These are phyloP conservation scores for Psittacara wagleri DNA, from an alignment of 2,113 vertebrate species.

Conservation along the genomic window DNA sequence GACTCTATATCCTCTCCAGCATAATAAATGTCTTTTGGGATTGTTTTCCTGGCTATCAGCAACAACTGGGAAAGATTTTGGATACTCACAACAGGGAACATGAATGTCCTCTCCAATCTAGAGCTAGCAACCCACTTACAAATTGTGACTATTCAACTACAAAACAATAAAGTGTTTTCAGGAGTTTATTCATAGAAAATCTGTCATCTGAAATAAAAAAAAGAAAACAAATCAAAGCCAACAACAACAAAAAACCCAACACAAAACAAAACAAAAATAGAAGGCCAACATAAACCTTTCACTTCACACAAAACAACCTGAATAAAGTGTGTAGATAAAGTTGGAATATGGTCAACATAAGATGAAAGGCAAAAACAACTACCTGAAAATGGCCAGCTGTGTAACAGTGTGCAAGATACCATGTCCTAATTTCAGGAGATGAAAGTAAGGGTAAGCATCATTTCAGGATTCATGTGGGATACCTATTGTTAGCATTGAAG, in stretches of 20 bases:
- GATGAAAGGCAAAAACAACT: neutral
- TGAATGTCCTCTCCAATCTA: neutral
- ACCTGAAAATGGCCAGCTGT: neutral
- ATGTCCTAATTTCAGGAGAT: neutral
- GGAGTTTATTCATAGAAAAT: neutral
- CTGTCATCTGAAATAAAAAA: neutral
- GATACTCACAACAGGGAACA: neutral
- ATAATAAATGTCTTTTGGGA: neutral
- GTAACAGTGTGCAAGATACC: neutral
- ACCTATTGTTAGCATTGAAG: neutral
- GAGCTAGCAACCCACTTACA: neutral
- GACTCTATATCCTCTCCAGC: rapidly evolving
- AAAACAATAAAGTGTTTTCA: neutral
- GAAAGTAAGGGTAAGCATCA: neutral
- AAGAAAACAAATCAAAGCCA: neutral
- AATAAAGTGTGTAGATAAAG: neutral
- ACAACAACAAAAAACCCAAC: neutral
- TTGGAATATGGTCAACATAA: neutral
- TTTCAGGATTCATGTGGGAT: neutral
- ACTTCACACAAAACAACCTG: neutral
- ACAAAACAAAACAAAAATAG: neutral
- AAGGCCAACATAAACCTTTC: neutral
- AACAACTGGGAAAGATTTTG: neutral
- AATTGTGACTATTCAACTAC: neutral
- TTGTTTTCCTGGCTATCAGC: neutral